Evolutionary conservation across 1,140 invertebrate genomes (phyloP), one percentile per base, ranked within the genome.

Genomic region (Neelides sp.): DNA sequence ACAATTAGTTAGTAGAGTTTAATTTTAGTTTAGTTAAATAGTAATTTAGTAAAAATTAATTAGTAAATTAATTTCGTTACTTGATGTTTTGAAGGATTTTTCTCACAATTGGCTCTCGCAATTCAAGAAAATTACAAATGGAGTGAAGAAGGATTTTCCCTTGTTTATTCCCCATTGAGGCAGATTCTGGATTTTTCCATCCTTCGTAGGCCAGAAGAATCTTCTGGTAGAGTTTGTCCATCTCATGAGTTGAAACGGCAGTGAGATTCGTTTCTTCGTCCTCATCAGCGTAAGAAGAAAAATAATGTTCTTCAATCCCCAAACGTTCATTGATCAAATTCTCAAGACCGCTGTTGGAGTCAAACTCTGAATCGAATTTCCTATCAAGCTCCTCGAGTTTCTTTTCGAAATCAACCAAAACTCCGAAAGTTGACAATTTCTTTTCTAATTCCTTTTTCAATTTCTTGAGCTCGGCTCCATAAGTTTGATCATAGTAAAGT

Each of bases 81-180:
- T 30, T 48, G 10, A 54, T 24, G 27, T 55, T 55, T 17, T 50
- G 37, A 5, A 23, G 32, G 5, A 55, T 51, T 1, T 32, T 22
- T 8, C 51, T 48, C n/a, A 45, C 49, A 22, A 50, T 27, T n/a
- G 40, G 48, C 13, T 55, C 48, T 13, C 53, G 13, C 20, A 41
- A 35, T n/a, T 41, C 48, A n/a, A 55, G 35, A 41, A 55, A 55
- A 7, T 55, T 48, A 23, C 48, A 55, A 4, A 55, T n/a, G 32
- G n/a, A n/a, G n/a, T n/a, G n/a, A n/a, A n/a, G n/a, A n/a, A n/a
- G n/a, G n/a, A n/a, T n/a, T n/a, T n/a, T n/a, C n/a, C n/a, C n/a
- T n/a, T n/a, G n/a, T n/a, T n/a, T n/a, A n/a, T n/a, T n/a, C n/a
- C n/a, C n/a, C n/a, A n/a, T n/a, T n/a, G n/a, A n/a, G n/a, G n/a